A percentile compares a stretch with the other conserved stretches of the same genome.
These are phyloP conservation scores for Spondyliosoma cantharus DNA, from an alignment of 2,797 vertebrate genomes.

Conservation along the genomic window DNA sequence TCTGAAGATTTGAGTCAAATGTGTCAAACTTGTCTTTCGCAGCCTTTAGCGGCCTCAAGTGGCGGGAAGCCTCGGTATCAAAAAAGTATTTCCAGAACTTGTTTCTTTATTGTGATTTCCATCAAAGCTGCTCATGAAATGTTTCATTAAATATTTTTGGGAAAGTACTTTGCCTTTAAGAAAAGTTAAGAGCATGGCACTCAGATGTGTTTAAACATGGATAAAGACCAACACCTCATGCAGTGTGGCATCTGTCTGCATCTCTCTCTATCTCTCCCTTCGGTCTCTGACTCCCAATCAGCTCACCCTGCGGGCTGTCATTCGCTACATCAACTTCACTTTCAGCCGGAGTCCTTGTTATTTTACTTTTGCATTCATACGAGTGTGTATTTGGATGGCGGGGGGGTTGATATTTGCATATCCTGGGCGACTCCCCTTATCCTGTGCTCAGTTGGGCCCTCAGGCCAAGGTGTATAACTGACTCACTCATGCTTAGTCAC, in stretches of 20 bases:
- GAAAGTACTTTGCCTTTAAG: neutral
- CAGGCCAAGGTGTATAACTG: conserved; percentile 73
- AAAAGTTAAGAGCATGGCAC: neutral
- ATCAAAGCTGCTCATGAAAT: neutral
- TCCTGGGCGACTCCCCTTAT: conserved; percentile 76
- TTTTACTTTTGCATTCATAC: conserved; percentile 33
- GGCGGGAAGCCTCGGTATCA: conserved; percentile 31
- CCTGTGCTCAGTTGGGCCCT: conserved; percentile 72
- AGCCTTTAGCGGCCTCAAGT: conserved; percentile 71
- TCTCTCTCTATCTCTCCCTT: neutral
- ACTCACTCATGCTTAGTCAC: conserved; percentile 58
- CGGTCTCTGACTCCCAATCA: conserved; percentile 7
- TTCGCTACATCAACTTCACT: conserved; percentile 38
- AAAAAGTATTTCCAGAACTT: neutral
- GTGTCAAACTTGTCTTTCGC: conserved; percentile 12
- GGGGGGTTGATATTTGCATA: conserved; percentile 76
- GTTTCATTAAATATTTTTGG: neutral
- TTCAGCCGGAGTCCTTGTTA: conserved; percentile 26
- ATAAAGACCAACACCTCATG: neutral
- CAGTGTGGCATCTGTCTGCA: too few relatives aligned
- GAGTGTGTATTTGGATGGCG: conserved; percentile 46
- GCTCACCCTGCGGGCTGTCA: neutral
- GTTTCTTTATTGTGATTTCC: neutral
- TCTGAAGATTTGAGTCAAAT: neutral
- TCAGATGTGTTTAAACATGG: neutral